Base-by-base conservation (phyloP, 2,888 invertebrate species). In the Polymixis flavicincta region DNA sequence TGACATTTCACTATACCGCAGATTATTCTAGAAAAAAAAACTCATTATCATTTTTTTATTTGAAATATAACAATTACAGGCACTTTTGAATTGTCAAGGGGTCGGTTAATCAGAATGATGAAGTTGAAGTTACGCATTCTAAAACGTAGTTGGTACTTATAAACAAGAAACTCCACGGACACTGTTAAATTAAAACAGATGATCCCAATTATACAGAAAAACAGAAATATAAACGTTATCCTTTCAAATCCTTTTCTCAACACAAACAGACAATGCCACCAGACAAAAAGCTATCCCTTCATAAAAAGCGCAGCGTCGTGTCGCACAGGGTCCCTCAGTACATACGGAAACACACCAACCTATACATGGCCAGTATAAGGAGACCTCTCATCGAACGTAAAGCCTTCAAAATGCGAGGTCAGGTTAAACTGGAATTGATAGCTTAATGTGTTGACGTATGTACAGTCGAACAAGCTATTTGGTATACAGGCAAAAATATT, bases 251-350 rank as follows among this genome's bases (percentile, higher is more conserved):
- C 54, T 55, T 25, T 22, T 59, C 50, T 63, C 22, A 73, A 66
- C 25, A 74, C 28, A 67, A 37, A 37, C 19, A 52, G 45, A 78
- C 48, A 71, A 71, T 42, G 48, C 19, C 63, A 37, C 13, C 32
- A 59, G n/a, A 74, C 78, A 80, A 76, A 76, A 78, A 83, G 75
- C 64, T 61, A n/a, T 71, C n/a, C n/a, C 4, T 66, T 73, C 61
- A 76, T 68, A 78, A 85, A 82, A 87, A 83, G 82, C 73, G 68
- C 80, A 85, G 57, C 67, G 25, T 74, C 71, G 59, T 57, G 64
- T 63, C 68, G 13, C n/a, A 45, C 63, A 28, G 28, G 50, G 59
- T 19, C 32, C 22, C n/a, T n/a, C n/a, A 65, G 65, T 19, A 67
- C 28, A 42, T 45, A 67, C 54, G 17, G 13, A 22, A n/a, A 68